Percentiles rank a stretch among this genome's conserved stretches.
Evolutionary conservation across 2,888 invertebrate genomes (phyloP).

Genomic region (Drepana falcataria): DNA sequence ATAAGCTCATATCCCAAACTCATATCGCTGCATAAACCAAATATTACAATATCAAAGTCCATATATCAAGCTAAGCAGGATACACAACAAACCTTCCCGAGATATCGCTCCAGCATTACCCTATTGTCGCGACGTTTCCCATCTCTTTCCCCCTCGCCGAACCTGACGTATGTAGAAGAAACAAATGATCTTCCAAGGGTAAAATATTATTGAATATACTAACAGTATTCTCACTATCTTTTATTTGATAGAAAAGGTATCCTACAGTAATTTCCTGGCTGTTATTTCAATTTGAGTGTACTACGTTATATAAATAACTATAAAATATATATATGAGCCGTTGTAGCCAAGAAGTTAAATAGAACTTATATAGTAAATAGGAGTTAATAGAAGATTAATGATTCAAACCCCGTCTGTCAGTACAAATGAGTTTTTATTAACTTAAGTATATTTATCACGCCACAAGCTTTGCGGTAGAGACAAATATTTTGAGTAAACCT

Average conservation of each 20-base stretch:
- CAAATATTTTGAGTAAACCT: too few species aligned
- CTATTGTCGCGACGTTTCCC: background rate
- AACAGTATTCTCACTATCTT: background rate
- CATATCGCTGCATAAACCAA: background rate
- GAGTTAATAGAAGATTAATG: too few species aligned
- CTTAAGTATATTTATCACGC: too few species aligned
- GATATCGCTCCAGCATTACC: background rate
- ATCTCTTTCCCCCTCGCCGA: background rate
- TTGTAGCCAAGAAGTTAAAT: too few species aligned
- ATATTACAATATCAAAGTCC: background rate
- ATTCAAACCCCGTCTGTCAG: too few species aligned
- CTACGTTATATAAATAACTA: too few species aligned
- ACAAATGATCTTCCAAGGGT: background rate
- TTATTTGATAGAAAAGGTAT: background rate
- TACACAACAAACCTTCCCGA: background rate
- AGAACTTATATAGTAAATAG: too few species aligned
- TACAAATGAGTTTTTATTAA: too few species aligned
- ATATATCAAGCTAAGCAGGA: background rate
- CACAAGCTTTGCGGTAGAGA: too few species aligned
- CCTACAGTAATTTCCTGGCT: background rate
- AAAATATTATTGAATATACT: background rate
- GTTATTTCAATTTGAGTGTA: constrained; percentile 2
- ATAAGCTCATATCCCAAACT: background rate
- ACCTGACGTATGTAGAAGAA: background rate
- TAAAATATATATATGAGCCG: too few species aligned